Evolutionary conservation across 2,113 vertebrate species (phyloP).

Genomic region (Chaetorhynchus papuensis): DNA sequence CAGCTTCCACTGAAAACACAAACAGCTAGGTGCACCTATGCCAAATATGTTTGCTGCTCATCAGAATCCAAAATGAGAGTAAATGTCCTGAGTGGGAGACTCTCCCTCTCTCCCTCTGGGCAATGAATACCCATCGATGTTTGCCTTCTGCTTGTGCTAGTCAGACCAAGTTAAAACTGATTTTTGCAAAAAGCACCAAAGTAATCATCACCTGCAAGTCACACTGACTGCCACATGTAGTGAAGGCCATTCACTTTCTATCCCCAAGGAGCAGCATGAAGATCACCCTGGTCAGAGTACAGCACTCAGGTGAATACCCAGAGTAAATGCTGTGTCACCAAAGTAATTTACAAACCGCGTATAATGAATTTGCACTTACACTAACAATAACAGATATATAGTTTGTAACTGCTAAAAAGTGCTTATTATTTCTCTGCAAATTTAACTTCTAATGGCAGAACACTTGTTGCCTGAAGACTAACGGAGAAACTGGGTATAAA

Average conservation of each 20-base stretch:
- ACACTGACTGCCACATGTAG: not conserved
- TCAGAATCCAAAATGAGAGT: not conserved
- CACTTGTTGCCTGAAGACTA: not conserved
- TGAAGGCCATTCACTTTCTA: not conserved
- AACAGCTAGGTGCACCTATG: not conserved
- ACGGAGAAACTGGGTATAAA: not conserved
- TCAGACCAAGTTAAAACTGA: not conserved
- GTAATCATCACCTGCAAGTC: not conserved
- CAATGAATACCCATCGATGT: not conserved
- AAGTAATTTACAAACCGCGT: not conserved
- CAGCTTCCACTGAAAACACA: not conserved
- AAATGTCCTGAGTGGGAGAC: not conserved
- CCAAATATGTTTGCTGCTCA: not conserved
- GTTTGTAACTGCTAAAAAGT: not conserved
- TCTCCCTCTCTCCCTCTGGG: not conserved
- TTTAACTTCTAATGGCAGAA: not conserved
- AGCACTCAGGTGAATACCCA: not conserved
- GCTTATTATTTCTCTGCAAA: not conserved
- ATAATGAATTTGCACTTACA: not conserved
- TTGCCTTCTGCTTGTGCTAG: not conserved
- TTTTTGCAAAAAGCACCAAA: not conserved
- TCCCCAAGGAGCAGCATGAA: not conserved
- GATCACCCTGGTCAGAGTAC: not conserved
- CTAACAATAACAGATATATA: not conserved
- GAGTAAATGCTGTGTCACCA: not conserved